Conservation (phyloP, 2,888 invertebrate genomes). For the Zaprionus obscuricornis region DNA sequence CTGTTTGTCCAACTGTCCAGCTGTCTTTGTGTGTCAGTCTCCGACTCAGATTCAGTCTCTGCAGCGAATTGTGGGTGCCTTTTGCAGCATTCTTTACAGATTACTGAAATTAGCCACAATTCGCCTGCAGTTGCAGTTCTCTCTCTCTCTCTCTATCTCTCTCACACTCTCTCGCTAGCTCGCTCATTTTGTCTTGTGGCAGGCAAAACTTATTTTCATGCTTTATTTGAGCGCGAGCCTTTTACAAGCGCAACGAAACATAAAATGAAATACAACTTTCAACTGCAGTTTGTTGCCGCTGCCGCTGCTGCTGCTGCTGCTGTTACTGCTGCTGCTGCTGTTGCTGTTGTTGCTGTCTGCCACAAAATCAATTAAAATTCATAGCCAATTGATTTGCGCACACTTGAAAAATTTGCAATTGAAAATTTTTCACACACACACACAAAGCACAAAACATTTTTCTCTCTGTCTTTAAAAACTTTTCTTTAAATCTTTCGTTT, state of each 20-base stretch:
- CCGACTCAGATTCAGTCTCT: slow-evolving; percentile 32
- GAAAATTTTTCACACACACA: slow-evolving; percentile 43
- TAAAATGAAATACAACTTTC: slow-evolving; percentile 76
- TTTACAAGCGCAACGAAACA: slow-evolving; percentile 79
- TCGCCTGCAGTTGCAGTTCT: slow-evolving; percentile 47
- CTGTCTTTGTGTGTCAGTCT: slow-evolving; percentile 1
- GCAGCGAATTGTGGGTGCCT: slow-evolving; percentile 80
- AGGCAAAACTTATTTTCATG: slow-evolving; percentile 75
- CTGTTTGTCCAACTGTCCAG: slow-evolving; percentile 27
- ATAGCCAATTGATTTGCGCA: slow-evolving; percentile 81
- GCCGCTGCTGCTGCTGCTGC: slow-evolving; percentile 10
- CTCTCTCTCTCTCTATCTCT: too few relatives aligned
- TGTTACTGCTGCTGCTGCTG: slow-evolving; percentile 8
- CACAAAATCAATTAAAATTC: slow-evolving; percentile 81
- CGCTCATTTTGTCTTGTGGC: too few relatives aligned
- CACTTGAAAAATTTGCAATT: slow-evolving; percentile 55
- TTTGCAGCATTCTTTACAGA: slow-evolving; percentile 68
- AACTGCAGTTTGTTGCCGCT: slow-evolving; percentile 20
- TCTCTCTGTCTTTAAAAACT: too few relatives aligned
- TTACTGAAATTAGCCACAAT: slow-evolving; percentile 76
- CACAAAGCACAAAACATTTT: slow-evolving; percentile 1
- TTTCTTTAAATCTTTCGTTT: slow-evolving; percentile 24
- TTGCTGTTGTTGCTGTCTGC: slow-evolving; percentile 37
- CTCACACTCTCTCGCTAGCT: too few relatives aligned
- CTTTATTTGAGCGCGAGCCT: slow-evolving; percentile 65